Percentiles rank a stretch among this genome's conserved stretches.
phyloP scores from a whole-genome alignment of 2,888 invertebrate genomes.

The Cactoblastis cactorum region DNA sequence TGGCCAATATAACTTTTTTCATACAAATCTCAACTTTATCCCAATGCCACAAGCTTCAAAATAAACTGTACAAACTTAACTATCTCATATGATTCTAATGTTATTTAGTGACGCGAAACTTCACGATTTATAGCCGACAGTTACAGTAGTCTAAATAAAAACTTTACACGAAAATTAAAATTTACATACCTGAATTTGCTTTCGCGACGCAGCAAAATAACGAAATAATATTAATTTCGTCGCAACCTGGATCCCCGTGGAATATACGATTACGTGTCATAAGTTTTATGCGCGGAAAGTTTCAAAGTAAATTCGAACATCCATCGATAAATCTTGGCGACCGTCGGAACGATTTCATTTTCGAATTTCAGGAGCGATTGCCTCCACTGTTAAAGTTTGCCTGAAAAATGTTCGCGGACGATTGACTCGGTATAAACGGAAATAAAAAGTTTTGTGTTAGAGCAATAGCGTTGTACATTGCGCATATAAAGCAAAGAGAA shows the following conservation, averaged over 20 bases:
- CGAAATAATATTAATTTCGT: conserved; percentile 49
- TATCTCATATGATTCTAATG: conserved; percentile 12
- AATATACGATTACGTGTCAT: conserved; percentile 78
- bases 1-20: conserved; percentile 10
- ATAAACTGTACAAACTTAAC: background rate
- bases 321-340: conserved; percentile 79
- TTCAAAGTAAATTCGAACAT: conserved; percentile 78
- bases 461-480: conserved; percentile 72
- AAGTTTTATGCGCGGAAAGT: conserved; percentile 77
- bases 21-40: background rate
- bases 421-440: conserved; percentile 79
- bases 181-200: conserved; percentile 13
- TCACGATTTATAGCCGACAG: conserved; percentile 12
- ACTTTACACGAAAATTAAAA: conserved; percentile 12
- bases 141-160: conserved; percentile 14
- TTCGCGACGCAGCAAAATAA: conserved; percentile 37
- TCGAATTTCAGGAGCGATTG: conserved; percentile 80
- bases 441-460: conserved; percentile 78
- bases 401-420: conserved; percentile 79
- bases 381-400: conserved; percentile 79
- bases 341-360: conserved; percentile 79
- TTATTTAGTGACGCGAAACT: conserved; percentile 14
- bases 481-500: conserved; percentile 69
- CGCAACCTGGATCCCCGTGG: conserved; percentile 51
- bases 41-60: background rate